These are phyloP conservation scores for Aricia artaxerxes DNA, from an alignment of 2,888 invertebrate genomes.

Conservation along the genomic window DNA sequence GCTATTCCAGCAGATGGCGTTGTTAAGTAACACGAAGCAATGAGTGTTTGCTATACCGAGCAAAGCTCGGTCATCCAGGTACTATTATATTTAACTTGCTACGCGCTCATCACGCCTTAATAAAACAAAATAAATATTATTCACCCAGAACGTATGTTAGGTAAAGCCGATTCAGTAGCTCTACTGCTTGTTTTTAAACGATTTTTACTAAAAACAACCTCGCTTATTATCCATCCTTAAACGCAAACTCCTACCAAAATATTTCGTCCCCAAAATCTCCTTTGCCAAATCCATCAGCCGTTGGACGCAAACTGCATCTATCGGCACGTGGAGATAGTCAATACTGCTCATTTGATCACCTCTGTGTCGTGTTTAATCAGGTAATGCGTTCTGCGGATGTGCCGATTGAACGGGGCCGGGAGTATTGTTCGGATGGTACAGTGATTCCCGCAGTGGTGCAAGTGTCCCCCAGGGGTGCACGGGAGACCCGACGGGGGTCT, in stretches of 20 bases:
- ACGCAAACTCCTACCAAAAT: not conserved
- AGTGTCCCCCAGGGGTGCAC: not conserved
- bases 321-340: not conserved
- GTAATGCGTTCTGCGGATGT: constrained; percentile 14
- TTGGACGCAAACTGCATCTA: not conserved
- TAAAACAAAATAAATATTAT: too few species aligned
- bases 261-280: not conserved
- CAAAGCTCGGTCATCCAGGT: too few species aligned
- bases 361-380: constrained; percentile 17
- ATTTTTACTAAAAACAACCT: too few species aligned
- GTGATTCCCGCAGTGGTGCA: not conserved
- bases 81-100: too few species aligned
- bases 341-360: constrained; percentile 11
- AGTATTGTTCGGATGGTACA: not conserved
- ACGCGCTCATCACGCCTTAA: too few species aligned
- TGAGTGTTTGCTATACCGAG: too few species aligned
- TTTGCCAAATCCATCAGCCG: constrained; percentile 1
- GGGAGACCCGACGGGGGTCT: not conserved
- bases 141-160: too few species aligned
- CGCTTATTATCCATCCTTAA: too few species aligned
- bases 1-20: too few species aligned
- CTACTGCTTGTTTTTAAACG: too few species aligned
- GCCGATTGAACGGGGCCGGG: not conserved
- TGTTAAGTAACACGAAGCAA: too few species aligned
- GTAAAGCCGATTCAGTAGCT: too few species aligned